Evolutionary conservation across 2,113 vertebrate genomes (phyloP).

Genomic region (Cranoglanis bouderius): DNA sequence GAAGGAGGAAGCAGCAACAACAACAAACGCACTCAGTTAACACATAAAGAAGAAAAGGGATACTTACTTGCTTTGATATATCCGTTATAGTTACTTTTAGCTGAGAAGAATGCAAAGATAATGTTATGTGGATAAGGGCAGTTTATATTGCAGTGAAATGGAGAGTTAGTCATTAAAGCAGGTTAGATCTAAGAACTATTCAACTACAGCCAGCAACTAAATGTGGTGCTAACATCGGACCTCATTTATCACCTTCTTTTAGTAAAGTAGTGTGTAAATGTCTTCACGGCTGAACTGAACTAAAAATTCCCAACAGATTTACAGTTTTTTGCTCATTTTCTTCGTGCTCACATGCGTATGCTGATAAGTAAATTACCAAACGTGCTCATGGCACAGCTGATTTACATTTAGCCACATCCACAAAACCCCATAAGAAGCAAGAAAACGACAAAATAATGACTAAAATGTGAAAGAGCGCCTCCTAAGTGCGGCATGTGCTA

Average conservation of each 20-base stretch:
- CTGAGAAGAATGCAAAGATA: conserved; percentile 74
- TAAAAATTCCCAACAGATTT: not conserved
- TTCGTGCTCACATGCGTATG: not conserved
- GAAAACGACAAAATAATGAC: not conserved
- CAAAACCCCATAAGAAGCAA: not conserved
- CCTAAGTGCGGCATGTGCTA: not conserved
- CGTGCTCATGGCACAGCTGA: too few relatives aligned
- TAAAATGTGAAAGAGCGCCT: not conserved
- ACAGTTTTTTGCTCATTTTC: not conserved
- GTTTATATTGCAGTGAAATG: conserved; percentile 55
- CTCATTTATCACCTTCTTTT: conserved; percentile 19
- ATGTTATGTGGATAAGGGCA: conserved; percentile 65
- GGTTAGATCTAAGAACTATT: not conserved
- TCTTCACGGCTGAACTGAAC: not conserved
- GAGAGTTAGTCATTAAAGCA: conserved; percentile 18
- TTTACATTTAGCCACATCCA: not conserved
- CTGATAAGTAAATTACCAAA: not conserved
- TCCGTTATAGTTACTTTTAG: conserved; percentile 84
- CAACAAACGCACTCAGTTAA: conserved; percentile 16
- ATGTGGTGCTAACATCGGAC: not conserved
- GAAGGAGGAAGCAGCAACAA: conserved; percentile 38
- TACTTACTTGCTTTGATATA: conserved; percentile 84
- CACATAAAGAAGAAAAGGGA: conserved; percentile 52
- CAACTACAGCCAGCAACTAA: not conserved
- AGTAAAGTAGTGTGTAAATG: not conserved